These are phyloP conservation scores for Melanotaenia nigrans DNA, from an alignment of 2,797 vertebrate genomes.

Conservation along the genomic window DNA sequence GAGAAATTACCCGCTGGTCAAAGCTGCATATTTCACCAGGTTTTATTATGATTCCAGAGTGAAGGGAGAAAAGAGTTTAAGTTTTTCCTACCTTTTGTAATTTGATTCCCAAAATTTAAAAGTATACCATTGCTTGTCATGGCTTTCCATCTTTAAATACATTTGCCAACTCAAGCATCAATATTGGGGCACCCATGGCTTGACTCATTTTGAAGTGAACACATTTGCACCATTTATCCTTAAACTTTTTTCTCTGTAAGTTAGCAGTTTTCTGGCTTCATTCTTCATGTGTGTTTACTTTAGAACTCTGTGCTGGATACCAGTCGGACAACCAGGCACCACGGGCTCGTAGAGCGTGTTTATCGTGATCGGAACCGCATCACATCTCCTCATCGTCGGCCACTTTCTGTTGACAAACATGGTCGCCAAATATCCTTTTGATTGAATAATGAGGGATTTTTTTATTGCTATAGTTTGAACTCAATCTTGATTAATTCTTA, in stretches of 20 bases:
- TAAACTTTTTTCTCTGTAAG: conserved; percentile 28
- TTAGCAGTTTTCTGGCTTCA: conserved; percentile 41
- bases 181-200: conserved; percentile 75
- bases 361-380: conserved; percentile 95
- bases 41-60: conserved; percentile 41
- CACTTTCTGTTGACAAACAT: conserved; percentile 95
- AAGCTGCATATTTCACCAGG: conserved; percentile 31
- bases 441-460: not conserved
- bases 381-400: conserved; percentile 95
- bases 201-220: conserved; percentile 78
- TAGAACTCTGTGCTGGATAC: conserved; percentile 97
- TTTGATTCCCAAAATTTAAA: conserved; percentile 68
- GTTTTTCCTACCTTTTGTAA: conserved; percentile 47
- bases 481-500: not conserved
- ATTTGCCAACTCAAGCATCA: conserved; percentile 81
- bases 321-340: conserved; percentile 94
- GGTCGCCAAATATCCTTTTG: conserved; percentile 98
- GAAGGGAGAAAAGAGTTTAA: conserved; percentile 43
- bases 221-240: conserved; percentile 75
- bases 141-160: conserved; percentile 84
- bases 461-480: not conserved
- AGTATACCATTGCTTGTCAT: conserved; percentile 82
- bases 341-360: conserved; percentile 96
- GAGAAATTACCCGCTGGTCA: conserved; percentile 36
- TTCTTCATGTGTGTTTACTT: conserved; percentile 82